These are phyloP conservation scores for Parus major DNA, from an alignment of 2,113 vertebrate genomes.

Conservation along the genomic window DNA sequence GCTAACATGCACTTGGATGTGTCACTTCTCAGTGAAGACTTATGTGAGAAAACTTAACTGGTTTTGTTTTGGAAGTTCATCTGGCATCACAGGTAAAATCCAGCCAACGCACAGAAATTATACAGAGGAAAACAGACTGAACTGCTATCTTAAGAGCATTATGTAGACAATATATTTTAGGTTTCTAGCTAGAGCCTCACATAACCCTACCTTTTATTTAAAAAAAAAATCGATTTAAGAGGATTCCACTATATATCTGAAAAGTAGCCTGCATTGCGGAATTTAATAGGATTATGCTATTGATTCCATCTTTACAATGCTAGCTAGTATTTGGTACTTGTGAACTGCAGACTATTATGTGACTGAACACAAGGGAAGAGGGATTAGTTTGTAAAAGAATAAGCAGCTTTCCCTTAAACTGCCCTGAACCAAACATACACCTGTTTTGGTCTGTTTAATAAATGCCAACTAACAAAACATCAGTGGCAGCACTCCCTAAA, in stretches of 20 bases:
- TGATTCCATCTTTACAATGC: conserved; percentile 70
- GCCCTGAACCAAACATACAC: conserved; percentile 6
- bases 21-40: background rate
- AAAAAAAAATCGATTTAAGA: conserved; percentile 68
- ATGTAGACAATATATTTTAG: background rate
- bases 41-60: background rate
- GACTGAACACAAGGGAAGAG: conserved; percentile 64
- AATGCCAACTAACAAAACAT: conserved; percentile 41
- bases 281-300: conserved; percentile 80
- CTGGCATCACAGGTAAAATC: background rate
- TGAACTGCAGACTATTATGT: conserved; percentile 60
- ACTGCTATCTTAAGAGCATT: background rate
- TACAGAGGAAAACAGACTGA: background rate
- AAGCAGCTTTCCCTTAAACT: conserved; percentile 66
- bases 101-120: background rate
- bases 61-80: background rate
- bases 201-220: conserved; percentile 59
- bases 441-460: conserved; percentile 58
- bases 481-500: background rate
- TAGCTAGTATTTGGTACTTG: conserved; percentile 56
- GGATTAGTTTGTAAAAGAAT: conserved; percentile 70
- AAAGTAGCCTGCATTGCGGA: conserved; percentile 70
- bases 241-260: conserved; percentile 70
- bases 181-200: conserved; percentile 23
- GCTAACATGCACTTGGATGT: background rate